Evolutionary conservation across 2,888 invertebrate species (phyloP), one percentile per base, ranked within the genome.

Genomic region (Brachyopa scutellaris): DNA sequence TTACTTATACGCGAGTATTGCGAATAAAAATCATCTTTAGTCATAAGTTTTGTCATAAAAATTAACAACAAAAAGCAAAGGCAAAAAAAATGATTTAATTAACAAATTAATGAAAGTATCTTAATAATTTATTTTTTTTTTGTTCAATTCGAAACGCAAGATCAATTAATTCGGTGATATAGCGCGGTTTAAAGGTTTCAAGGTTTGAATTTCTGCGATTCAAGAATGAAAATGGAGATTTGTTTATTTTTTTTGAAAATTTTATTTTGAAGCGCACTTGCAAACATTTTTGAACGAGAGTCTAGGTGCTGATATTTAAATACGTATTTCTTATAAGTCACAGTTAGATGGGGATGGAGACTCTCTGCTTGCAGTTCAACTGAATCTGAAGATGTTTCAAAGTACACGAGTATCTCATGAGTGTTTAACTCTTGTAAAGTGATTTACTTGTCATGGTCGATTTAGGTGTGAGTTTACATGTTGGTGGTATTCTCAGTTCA

Each of bases 281-380:
- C 45, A 21, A 45, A 45, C 21, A 45, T 45, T 45, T 45, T 45
- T 45, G n/a, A 21, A 45, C n/a, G 21, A 45, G 11, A 21, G 6
- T 19, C 21, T 45, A n/a, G 19, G 45, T 45, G 45, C n/a, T 45
- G 45, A 21, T 45, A 45, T 45, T 21, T 45, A 45, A 45, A 45
- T 45, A 21, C 11, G 2, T 19, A n/a, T n/a, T n/a, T n/a, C n/a
- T n/a, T n/a, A 40, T n/a, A 19, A 21, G 21, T 42, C 42, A 21
- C 19, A 11, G 45, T 11, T 19, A 5, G 3, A 11, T 21, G 11
- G 21, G 4, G 21, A 13, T 17, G 36, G n/a, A n/a, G n/a, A n/a
- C n/a, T n/a, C n/a, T n/a, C 13, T 36, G 8, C 40, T 36, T 17
- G 17, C 40, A 9, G 7, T 40, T 17, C 8, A 17, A 40, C 13